Base-by-base conservation (phyloP, 2,113 vertebrate genomes). In the Psammodynastes pulverulentus region DNA sequence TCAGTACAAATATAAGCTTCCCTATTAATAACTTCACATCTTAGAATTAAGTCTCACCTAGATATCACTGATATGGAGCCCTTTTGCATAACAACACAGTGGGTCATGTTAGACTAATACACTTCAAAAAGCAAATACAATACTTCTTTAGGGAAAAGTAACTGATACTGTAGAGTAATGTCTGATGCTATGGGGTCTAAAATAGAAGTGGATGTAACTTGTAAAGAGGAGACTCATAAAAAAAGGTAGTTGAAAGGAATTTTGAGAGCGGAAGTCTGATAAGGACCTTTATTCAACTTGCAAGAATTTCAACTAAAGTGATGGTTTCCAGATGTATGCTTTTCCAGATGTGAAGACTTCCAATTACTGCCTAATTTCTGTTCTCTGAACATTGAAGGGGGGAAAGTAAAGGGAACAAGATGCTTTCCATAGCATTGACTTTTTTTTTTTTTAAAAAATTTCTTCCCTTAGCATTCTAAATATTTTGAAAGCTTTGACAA, bases 311-410 rank as follows among this genome's bases (percentile, higher is more conserved):
- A 91, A 8, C 51, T 39, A 26, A 26, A 45, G 56, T 87, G 94
- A 92, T 95, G 93, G 91, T 93, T 96, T 94, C 95, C 95, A 96
- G 95, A 96, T 95, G 96, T 94, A 89, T 89, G 93, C 39, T 93
- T 46, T 94, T 95, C 94, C 96, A 96, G 96, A 96, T 95, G 95
- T 96, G 88, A 95, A 94, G 88, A 96, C 96, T 96, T 97, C 95
- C 95, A 95, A 92, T 96, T 92, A 89, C 51, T 84, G 89, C 51
- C 72, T 94, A 19, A 87, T 96, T 96, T 94, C 12, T 29, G 85
- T 94, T 92, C 95, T 93, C 90, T 92, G 39, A 85, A 88, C 51
- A 88, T 89, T 89, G 92, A 53, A 0, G 56, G 17, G 17, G 39
- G 45, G 58, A 17, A 52, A 51, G 52, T 26, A n/a, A 58, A 79